Base-by-base conservation (phyloP, 2,888 invertebrate species). In the Panopea generosa region DNA sequence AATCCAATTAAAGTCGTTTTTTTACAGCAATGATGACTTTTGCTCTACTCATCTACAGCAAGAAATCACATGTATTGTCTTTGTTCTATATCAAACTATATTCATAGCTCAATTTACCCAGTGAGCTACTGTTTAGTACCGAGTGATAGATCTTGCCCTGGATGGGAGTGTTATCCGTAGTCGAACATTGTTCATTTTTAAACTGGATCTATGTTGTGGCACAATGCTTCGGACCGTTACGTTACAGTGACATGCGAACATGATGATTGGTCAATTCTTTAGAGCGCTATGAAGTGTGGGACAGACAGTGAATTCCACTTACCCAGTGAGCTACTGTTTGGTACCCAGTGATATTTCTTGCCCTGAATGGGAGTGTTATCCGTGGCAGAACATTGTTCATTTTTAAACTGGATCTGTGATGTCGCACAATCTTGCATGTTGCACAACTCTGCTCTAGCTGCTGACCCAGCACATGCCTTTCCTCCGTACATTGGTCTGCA, bases 401-500 rank as follows among this genome's bases (percentile, higher is more conserved):
- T 77, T 40, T 76, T 75, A 66, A 76, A 88, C 2, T 80, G 71
- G 9, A 67, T 26, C 52, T 84, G 83, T 20, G 84, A 80, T 1
- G 67, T 76, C 2, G 55, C 9, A 60, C 84, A 85, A 65, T 86
- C 87, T 73, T 86, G 81, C 16, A 86, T 63, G 61, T 88, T 88
- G 62, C 89, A 89, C 11, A 89, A 33, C 52, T 86, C 83, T 0
- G 85, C 84, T 9, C 69, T 72, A 11, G 68, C 29, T n/a, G 77
- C 75, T 7, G 68, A 52, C 7, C 88, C 89, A 4, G 20, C 24
- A 61, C 89, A 89, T 0, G 72, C 14, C 29, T 66, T 70, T 1
- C 89, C 89, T 9, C 87, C 87, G 67, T 85, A 85, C 62, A 81
- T 69, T 11, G 88, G 86, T 57, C 89, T 89, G n/a, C n/a, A n/a